phyloP scores from a whole-genome alignment of 2,797 vertebrate genomes.

The Bothrops alternatus region DNA sequence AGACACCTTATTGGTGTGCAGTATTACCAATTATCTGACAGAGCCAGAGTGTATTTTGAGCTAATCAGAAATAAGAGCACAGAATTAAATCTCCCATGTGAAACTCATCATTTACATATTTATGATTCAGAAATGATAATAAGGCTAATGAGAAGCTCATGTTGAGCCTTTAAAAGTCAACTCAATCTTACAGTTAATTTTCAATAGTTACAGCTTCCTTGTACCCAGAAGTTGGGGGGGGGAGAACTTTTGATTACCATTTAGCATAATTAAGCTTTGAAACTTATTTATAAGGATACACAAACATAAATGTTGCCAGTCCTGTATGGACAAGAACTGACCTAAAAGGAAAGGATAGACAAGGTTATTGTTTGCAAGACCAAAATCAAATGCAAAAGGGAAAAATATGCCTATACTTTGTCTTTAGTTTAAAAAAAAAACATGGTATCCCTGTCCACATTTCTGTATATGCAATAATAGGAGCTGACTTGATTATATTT shows the following conservation, averaged over 20 bases:
- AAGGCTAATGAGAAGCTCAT: slow-evolving; percentile 82
- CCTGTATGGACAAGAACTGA: slow-evolving; percentile 23
- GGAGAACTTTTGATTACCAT: slow-evolving; percentile 66
- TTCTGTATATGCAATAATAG: not conserved
- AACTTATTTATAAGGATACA: slow-evolving; percentile 55
- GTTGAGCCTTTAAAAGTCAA: slow-evolving; percentile 74
- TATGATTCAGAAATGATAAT: slow-evolving; percentile 85
- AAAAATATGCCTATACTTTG: not conserved
- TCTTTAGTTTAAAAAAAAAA: not conserved
- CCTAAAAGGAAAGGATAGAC: fast-evolving
- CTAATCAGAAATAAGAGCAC: slow-evolving; percentile 85
- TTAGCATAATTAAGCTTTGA: slow-evolving; percentile 70
- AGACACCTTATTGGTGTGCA: slow-evolving; percentile 82
- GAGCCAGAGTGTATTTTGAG: slow-evolving; percentile 76
- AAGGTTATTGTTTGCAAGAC: slow-evolving; percentile 23
- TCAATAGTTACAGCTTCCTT: slow-evolving; percentile 68
- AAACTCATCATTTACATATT: slow-evolving; percentile 87
- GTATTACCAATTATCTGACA: slow-evolving; percentile 84
- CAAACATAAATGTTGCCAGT: slow-evolving; percentile 1
- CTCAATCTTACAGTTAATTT: slow-evolving; percentile 73
- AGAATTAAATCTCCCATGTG: slow-evolving; percentile 80
- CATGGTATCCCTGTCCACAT: not conserved
- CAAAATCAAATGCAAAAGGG: not conserved
- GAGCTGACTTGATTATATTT: slow-evolving; percentile 5
- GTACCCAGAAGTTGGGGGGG: slow-evolving; percentile 53